Evolutionary conservation across 2,888 invertebrate species (phyloP).

Genomic region (Blastobasis lacticolella): DNA sequence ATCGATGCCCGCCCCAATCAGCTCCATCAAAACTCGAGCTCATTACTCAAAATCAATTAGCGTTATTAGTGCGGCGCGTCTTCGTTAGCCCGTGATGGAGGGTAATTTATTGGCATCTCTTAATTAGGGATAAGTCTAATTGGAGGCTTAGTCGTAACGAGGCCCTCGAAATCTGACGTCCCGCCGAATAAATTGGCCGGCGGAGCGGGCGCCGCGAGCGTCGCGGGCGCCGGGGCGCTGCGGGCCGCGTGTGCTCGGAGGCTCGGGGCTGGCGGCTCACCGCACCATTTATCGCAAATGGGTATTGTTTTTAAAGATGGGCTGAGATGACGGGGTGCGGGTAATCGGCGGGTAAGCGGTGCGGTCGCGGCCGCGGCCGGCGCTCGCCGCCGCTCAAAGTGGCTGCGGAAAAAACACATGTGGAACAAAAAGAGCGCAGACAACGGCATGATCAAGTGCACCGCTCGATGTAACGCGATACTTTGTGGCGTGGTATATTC

Average conservation of each 20-base stretch:
- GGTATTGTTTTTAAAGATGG: slow-evolving; percentile 44
- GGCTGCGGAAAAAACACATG: slow-evolving; percentile 46
- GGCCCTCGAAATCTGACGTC: slow-evolving; percentile 74
- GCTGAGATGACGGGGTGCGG: slow-evolving; percentile 29
- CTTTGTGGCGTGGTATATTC: slow-evolving; percentile 49
- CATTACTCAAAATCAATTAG: slow-evolving; percentile 75
- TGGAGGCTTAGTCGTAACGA: slow-evolving; percentile 76
- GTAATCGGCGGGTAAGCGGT: slow-evolving; percentile 42
- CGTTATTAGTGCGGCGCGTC: slow-evolving; percentile 74
- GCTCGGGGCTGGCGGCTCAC: slow-evolving; percentile 7
- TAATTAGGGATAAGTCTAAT: slow-evolving; percentile 77
- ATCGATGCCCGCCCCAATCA: slow-evolving; percentile 46
- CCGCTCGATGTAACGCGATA: slow-evolving; percentile 65
- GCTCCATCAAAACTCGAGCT: slow-evolving; percentile 72
- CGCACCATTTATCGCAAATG: slow-evolving; percentile 30
- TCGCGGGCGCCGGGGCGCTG: slow-evolving; percentile 21
- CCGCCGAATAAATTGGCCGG: slow-evolving; percentile 70
- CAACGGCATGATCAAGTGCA: slow-evolving; percentile 68
- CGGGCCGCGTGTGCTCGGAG: too few species aligned
- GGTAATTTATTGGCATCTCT: slow-evolving; percentile 77
- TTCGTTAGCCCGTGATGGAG: slow-evolving; percentile 75
- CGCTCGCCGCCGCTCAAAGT: slow-evolving; percentile 38
- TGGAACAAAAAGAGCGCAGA: slow-evolving; percentile 50
- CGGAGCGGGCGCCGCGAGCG: slow-evolving; percentile 32
- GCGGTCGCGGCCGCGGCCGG: slow-evolving; percentile 42